A percentile compares a stretch with the other conserved stretches of the same genome.
Conservation (phyloP, 2,113 vertebrate species). For the Takifugu bimaculatus region DNA sequence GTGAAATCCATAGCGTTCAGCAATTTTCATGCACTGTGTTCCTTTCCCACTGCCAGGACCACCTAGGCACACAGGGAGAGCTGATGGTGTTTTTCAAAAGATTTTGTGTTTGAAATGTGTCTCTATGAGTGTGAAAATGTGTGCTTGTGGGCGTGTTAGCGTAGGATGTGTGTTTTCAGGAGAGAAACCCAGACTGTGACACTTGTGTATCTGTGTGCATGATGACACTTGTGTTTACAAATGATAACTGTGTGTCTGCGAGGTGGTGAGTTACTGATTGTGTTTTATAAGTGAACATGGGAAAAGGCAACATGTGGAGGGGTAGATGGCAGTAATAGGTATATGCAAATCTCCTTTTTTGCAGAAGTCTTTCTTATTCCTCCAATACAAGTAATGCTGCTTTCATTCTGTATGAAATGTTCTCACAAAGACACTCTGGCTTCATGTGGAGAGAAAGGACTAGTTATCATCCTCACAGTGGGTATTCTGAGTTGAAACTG, state of each 20-base stretch:
- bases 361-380: constrained; percentile 17
- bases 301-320: constrained; percentile 12
- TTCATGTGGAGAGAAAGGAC: constrained; percentile 37
- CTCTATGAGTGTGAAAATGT: constrained; percentile 45
- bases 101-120: constrained; percentile 21
- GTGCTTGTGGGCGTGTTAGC: constrained; percentile 46
- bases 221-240: constrained; percentile 6
- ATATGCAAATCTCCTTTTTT: constrained; percentile 30
- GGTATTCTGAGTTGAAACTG: constrained; percentile 7
- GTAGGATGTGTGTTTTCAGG: constrained; percentile 38
- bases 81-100: constrained; percentile 39
- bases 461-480: background rate
- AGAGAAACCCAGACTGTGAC: constrained; percentile 31
- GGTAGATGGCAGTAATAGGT: constrained; percentile 40
- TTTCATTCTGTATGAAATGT: constrained; percentile 24
- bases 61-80: constrained; percentile 71
- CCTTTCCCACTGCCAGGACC: constrained; percentile 98
- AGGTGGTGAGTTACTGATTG: background rate
- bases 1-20: constrained; percentile 92
- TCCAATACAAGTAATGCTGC: background rate
- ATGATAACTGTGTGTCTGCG: constrained; percentile 1
- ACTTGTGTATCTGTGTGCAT: constrained; percentile 17
- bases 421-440: constrained; percentile 19
- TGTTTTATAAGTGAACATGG: constrained; percentile 17
- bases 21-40: constrained; percentile 96